phyloP scores from a whole-genome alignment of 2,797 vertebrate genomes.

The Knipowitschia caucasica region DNA sequence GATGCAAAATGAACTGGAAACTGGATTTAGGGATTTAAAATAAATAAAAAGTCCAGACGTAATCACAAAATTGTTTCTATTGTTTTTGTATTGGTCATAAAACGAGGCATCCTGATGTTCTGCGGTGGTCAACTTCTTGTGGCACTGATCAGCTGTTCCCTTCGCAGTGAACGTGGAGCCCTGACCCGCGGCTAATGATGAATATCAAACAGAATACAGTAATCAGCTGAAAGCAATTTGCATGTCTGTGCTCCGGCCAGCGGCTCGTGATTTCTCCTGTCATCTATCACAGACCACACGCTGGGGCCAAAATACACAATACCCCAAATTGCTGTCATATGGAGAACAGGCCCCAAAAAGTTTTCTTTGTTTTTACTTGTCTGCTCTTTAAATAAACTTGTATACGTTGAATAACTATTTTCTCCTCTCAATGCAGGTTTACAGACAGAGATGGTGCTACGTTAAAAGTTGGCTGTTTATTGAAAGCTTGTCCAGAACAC shows the following conservation, averaged over 20 bases:
- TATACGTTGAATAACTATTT: slow-evolving; percentile 87
- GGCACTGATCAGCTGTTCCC: slow-evolving; percentile 70
- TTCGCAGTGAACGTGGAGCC: slow-evolving; percentile 60
- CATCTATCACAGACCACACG: slow-evolving; percentile 86
- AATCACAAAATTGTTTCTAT: too few species aligned
- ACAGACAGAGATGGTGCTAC: slow-evolving; percentile 71
- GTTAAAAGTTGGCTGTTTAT: slow-evolving; percentile 78
- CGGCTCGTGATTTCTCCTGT: slow-evolving; percentile 84
- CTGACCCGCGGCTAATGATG: slow-evolving; percentile 79
- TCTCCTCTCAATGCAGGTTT: slow-evolving; percentile 64
- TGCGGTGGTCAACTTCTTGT: too few species aligned
- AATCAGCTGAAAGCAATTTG: slow-evolving; percentile 92
- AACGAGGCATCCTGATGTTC: too few species aligned
- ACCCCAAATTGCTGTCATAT: slow-evolving; percentile 93
- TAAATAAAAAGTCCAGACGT: too few species aligned
- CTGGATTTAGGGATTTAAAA: too few species aligned
- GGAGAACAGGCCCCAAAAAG: slow-evolving; percentile 79
- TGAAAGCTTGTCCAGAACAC: slow-evolving; percentile 67
- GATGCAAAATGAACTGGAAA: too few species aligned
- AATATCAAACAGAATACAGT: slow-evolving; percentile 81
- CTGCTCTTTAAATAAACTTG: slow-evolving; percentile 83
- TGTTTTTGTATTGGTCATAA: too few species aligned
- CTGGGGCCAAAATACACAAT: slow-evolving; percentile 90
- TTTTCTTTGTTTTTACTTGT: slow-evolving; percentile 78
- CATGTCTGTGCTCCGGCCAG: slow-evolving; percentile 78